A percentile compares a stretch with the other conserved stretches of the same genome.
Evolutionary conservation across 1,140 invertebrate species (phyloP).

Genomic region (Wiebesia pumilae): DNA sequence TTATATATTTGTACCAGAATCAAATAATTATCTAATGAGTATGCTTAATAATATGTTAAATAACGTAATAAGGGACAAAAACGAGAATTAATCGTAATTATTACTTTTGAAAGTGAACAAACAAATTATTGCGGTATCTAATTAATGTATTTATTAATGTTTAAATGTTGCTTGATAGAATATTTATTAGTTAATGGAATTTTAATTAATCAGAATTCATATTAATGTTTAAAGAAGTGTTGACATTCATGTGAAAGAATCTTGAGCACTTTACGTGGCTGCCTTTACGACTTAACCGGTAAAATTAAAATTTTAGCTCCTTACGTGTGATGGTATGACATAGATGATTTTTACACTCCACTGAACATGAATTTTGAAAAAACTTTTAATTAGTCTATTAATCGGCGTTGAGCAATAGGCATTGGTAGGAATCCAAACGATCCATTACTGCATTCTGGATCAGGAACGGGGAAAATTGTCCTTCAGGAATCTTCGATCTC

Average conservation of each 20-base stretch:
- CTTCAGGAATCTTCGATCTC: not conserved
- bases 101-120: too few relatives aligned
- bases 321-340: not conserved
- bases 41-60: too few relatives aligned
- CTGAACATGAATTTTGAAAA: not conserved
- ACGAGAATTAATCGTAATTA: too few relatives aligned
- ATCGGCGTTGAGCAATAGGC: not conserved
- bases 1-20: not conserved
- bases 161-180: not conserved
- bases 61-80: too few relatives aligned
- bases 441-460: not conserved
- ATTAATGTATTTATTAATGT: not conserved
- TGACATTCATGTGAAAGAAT: not conserved
- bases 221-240: not conserved
- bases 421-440: not conserved
- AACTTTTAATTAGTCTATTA: not conserved
- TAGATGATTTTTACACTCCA: not conserved
- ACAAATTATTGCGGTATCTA: too few relatives aligned
- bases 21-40: not conserved
- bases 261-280: not conserved
- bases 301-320: not conserved
- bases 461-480: not conserved
- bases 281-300: not conserved
- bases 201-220: not conserved
- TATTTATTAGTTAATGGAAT: not conserved